A percentile compares a stretch with the other conserved stretches of the same genome.
Evolutionary conservation across 2,888 invertebrate genomes (phyloP).

Genomic region (Drosophila diplacantha): DNA sequence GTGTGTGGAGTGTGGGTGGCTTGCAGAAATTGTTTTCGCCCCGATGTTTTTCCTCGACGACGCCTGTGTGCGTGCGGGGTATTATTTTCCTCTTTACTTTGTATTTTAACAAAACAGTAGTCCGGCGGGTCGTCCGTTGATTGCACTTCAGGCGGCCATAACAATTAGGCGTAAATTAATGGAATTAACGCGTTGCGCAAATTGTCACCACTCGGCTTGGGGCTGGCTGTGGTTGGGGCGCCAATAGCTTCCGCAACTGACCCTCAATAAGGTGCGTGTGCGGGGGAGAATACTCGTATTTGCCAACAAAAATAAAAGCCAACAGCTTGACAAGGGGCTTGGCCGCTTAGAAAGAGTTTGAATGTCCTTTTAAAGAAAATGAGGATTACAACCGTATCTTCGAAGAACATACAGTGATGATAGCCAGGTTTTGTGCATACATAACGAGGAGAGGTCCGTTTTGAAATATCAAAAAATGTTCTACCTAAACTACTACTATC

Average conservation of each 20-base stretch:
- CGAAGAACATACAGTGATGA: background rate
- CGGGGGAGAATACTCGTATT: constrained; percentile 1
- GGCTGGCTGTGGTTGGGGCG: constrained; percentile 1
- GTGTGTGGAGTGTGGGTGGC: constrained; percentile 12
- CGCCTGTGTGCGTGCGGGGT: constrained; percentile 23
- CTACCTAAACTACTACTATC: too few relatives aligned
- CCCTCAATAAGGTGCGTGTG: constrained; percentile 19
- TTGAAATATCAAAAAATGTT: too few relatives aligned
- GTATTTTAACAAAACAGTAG: constrained; percentile 41
- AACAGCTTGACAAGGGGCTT: constrained; percentile 4
- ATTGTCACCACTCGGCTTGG: constrained; percentile 46
- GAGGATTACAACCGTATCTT: background rate
- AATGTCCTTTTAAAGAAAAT: background rate
- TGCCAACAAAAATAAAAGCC: background rate
- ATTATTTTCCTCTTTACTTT: constrained; percentile 9
- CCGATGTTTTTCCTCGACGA: constrained; percentile 3
- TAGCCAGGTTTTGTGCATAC: too few relatives aligned
- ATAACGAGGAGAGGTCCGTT: too few relatives aligned
- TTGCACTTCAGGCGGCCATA: constrained; percentile 67
- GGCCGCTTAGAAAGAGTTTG: constrained; percentile 11
- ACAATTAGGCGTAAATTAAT: constrained; percentile 72
- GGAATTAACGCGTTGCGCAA: constrained; percentile 64
- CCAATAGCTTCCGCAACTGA: constrained; percentile 1
- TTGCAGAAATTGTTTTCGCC: constrained; percentile 32
- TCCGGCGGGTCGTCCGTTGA: constrained; percentile 49